These are phyloP conservation scores for Malacosoma neustria DNA, from an alignment of 2,888 invertebrate genomes.

Conservation along the genomic window DNA sequence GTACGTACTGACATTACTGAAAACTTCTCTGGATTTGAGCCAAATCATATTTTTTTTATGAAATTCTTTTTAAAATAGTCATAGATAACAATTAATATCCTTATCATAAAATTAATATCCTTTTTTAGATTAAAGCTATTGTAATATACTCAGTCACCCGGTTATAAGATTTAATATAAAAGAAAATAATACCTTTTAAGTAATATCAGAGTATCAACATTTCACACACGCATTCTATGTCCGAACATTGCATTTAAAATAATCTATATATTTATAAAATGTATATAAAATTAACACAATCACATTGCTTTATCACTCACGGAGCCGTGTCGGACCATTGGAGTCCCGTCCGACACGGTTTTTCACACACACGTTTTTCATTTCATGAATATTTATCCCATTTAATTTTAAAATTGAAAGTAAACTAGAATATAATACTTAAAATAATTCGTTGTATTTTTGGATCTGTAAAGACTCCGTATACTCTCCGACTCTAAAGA, in stretches of 20 bases:
- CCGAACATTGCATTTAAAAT: conserved; percentile 3
- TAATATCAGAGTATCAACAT: not conserved
- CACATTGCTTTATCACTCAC: conserved; percentile 73
- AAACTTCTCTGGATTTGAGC: no score
- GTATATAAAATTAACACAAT: conserved; percentile 59
- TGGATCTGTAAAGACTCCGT: no score
- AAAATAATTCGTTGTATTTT: not conserved
- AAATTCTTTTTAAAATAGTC: no score
- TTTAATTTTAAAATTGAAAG: not conserved
- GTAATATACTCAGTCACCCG: no score
- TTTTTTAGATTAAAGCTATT: no score
- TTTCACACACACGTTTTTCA: conserved; percentile 30
- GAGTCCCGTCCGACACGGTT: conserved; percentile 47
- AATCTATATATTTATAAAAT: conserved; percentile 59
- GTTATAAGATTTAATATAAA: no score
- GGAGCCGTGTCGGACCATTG: conserved; percentile 47
- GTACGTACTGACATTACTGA: no score
- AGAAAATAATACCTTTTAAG: no score
- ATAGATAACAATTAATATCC: no score
- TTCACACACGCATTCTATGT: conserved; percentile 2
- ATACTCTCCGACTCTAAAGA: no score
- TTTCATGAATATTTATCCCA: not conserved
- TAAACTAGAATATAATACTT: not conserved
- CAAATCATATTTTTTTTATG: no score
- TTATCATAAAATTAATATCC: no score